A percentile compares a stretch with the other conserved stretches of the same genome.
phyloP scores from a whole-genome alignment of 2,888 invertebrate genomes.

The Sabatieria punctata region DNA sequence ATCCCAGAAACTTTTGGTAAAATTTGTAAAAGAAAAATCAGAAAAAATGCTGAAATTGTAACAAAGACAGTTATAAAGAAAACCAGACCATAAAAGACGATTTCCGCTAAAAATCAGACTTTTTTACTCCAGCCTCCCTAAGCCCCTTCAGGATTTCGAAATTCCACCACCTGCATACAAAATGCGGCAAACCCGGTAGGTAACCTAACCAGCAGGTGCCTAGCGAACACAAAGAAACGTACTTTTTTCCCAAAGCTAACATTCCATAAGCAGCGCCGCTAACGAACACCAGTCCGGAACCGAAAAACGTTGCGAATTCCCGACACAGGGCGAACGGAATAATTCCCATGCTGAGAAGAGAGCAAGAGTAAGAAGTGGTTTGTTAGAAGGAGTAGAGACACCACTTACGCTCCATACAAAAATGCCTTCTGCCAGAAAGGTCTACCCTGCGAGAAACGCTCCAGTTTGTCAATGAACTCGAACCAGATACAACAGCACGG shows the following conservation, averaged over 20 bases:
- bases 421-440: slow-evolving; percentile 78
- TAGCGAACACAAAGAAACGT: slow-evolving; percentile 40
- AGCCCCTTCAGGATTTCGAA: too few species aligned
- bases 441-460: slow-evolving; percentile 57
- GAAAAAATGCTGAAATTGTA: too few species aligned
- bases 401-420: slow-evolving; percentile 40
- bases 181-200: too few species aligned
- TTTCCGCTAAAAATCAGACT: too few species aligned
- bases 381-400: neutral
- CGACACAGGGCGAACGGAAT: slow-evolving; percentile 59
- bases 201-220: too few species aligned
- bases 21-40: too few species aligned
- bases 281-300: slow-evolving; percentile 63
- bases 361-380: neutral
- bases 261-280: slow-evolving; percentile 73
- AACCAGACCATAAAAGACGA: too few species aligned
- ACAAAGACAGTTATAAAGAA: too few species aligned
- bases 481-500: slow-evolving; percentile 93
- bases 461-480: slow-evolving; percentile 72
- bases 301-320: slow-evolving; percentile 55
- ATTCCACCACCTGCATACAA: too few species aligned
- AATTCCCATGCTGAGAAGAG: slow-evolving; percentile 49
- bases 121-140: too few species aligned
- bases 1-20: too few species aligned
- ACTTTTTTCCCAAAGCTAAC: slow-evolving; percentile 85